phyloP scores from a whole-genome alignment of 2,888 invertebrate genomes.

The Bugula neritina region DNA sequence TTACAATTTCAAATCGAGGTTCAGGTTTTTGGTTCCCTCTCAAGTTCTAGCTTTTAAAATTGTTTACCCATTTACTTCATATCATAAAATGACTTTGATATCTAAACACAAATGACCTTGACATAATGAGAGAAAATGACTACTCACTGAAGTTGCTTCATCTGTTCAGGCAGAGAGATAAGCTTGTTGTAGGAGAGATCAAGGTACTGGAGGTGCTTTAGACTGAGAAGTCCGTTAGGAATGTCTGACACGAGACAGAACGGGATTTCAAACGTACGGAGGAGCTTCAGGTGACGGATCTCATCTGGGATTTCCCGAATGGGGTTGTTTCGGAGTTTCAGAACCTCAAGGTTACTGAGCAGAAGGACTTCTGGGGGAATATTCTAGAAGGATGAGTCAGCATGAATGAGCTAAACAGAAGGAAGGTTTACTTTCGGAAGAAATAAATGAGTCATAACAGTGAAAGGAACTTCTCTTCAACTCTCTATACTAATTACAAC shows the following conservation, averaged over 20 bases:
- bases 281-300: constrained; percentile 40
- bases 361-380: constrained; percentile 43
- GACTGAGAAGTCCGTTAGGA: constrained; percentile 44
- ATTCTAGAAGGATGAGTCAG: constrained; percentile 32
- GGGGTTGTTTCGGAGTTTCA: constrained; percentile 50
- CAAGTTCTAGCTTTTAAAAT: no score
- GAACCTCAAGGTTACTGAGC: constrained; percentile 41
- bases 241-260: constrained; percentile 47
- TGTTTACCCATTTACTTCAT: no score
- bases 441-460: no score
- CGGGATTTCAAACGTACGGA: constrained; percentile 42
- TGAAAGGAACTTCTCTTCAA: no score
- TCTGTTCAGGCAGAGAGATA: constrained; percentile 42
- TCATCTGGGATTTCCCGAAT: constrained; percentile 43
- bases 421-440: background rate
- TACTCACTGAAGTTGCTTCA: constrained; percentile 41
- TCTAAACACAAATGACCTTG: no score
- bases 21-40: no score
- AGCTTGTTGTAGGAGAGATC: constrained; percentile 49
- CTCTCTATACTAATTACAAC: no score
- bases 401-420: background rate
- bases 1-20: no score
- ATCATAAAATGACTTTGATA: no score
- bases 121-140: no score
- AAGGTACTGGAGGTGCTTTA: constrained; percentile 42